Base-by-base conservation (phyloP, 2,797 vertebrate genomes). In the Pseudopleuronectes americanus region DNA sequence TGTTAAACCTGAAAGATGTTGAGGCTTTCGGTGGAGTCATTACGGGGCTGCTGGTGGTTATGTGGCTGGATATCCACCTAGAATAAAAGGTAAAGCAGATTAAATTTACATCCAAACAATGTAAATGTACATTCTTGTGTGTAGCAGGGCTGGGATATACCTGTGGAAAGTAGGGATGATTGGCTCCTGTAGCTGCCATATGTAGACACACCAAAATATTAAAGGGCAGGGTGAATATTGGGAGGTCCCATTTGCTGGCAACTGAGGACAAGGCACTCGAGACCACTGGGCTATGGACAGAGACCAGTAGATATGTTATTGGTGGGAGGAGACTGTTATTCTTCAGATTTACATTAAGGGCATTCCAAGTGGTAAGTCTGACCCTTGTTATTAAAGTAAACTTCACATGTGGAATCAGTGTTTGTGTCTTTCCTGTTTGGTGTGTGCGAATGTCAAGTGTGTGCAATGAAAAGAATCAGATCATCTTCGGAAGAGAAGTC, bases 221-320 rank as follows among this genome's bases (percentile, higher is more conserved):
- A 89, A 98, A 97, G 26, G 96, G 96, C 76, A 97, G 55, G 0
- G 95, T 97, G 82, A 98, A 95, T 69, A 97, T 91, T 0, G 96
- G 96, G 36, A 97, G 91, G 66, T 96, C 96, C 96, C 96, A 97
- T 84, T 93, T 95, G 47, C 89, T 91, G 88, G 96, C 91, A 77
- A 97, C 38, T 3, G 94, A 94, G 10, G 88, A 91, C 82, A 98
- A 86, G 57, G 96, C 94, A 1, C 96, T 96, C 24, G 93, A 94
- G 69, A 98, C 87, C 12, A 38, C 36, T 38, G 36, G 36, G 36
- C 36, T 38, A 12, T 38, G 36, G 36, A 38, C 36, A 33, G 31
- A 33, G 31, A 33, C 31, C 31, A 33, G 31, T 33, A 33, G 8
- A 33, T 33, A 33, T 33, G 31, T 33, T 33, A 33, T 33, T 13